Conservation (phyloP, 2,797 vertebrate species). For the Miopithecus talapoin region DNA sequence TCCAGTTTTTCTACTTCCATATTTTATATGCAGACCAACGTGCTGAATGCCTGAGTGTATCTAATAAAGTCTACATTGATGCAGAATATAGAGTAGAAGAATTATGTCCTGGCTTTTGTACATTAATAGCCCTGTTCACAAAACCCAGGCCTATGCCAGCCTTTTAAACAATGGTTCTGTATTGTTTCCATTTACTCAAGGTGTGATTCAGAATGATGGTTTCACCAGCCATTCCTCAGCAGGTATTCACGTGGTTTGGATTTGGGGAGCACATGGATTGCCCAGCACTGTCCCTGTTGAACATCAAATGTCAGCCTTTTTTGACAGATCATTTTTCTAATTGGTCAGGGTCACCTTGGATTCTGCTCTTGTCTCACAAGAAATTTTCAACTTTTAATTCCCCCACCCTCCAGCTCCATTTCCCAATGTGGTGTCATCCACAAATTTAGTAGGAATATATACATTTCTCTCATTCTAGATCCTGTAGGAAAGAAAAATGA, state of each 20-base stretch:
- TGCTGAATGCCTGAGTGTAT: neutral
- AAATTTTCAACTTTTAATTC: slow-evolving; percentile 69
- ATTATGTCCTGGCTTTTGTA: slow-evolving; percentile 48
- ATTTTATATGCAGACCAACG: slow-evolving; percentile 50
- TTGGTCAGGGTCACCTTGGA: slow-evolving; percentile 72
- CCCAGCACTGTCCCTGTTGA: slow-evolving; percentile 66
- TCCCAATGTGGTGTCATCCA: slow-evolving; percentile 9
- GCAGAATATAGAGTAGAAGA: slow-evolving; percentile 42
- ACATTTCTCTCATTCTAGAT: slow-evolving; percentile 37
- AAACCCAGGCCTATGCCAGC: slow-evolving; percentile 42
- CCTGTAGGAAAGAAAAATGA: neutral
- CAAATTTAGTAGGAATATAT: slow-evolving; percentile 34
- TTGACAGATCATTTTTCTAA: slow-evolving; percentile 76
- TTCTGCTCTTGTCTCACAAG: slow-evolving; percentile 53
- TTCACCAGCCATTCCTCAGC: slow-evolving; percentile 73
- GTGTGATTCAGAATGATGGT: slow-evolving; percentile 72
- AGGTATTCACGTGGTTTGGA: slow-evolving; percentile 77
- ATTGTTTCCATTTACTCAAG: slow-evolving; percentile 75
- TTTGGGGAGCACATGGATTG: slow-evolving; percentile 66
- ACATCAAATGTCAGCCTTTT: slow-evolving; percentile 73
- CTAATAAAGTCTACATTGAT: slow-evolving; percentile 58
- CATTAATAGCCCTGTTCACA: slow-evolving; percentile 52
- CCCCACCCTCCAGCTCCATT: neutral
- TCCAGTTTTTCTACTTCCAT: slow-evolving; percentile 37
- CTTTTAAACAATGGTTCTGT: slow-evolving; percentile 59